Base-by-base conservation (phyloP, 2,113 vertebrate species). In the Microcebus ravelobensis region DNA sequence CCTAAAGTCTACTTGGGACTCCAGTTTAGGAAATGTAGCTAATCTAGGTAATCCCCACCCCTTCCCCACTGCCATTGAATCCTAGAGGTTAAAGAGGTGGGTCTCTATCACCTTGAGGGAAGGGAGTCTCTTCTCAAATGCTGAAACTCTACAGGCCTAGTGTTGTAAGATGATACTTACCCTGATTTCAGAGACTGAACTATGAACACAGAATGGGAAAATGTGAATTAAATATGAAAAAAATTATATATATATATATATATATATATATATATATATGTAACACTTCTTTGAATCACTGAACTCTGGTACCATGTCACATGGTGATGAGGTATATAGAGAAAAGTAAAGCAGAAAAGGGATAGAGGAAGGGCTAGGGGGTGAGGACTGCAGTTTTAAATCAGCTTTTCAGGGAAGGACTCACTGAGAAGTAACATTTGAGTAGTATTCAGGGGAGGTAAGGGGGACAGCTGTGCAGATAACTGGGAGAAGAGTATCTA, bases 281-380 rank as follows among this genome's bases (percentile, higher is more conserved):
- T 42, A 42, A 42, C 45, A 65, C 27, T 21, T 65, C 39, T 86
- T 68, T 68, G n/a, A 65, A 36, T 76, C 45, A 29, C 68, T 21
- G 11, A 34, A 34, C 45, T 84, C 27, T 25, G 34, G 57, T 34
- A 83, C 25, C 14, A 34, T 39, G 14, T 77, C 0, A n/a, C 52
- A 45, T 87, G 63, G 15, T 29, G 36, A 29, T 20, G n/a, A 71
- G 39, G 25, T 36, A 20, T 65, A 13, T 12, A 20, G 7, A 63
- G 82, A 65, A 98, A 98, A 96, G 98, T 98, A 98, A 99, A 99
- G 74, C 98, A 99, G 87, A 98, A 98, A 20, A 98, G 98, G 1
- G 96, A 98, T 11, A 98, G 96, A 92, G 8, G 13, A 31, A 59
- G 20, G 23, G 21, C 39, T 14, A 34, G 29, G 3, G 59, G 25